Percentiles rank a stretch among this genome's conserved stretches.
phyloP scores from a whole-genome alignment of 1,140 invertebrate species.

The Lamellibrachia luymesi region DNA sequence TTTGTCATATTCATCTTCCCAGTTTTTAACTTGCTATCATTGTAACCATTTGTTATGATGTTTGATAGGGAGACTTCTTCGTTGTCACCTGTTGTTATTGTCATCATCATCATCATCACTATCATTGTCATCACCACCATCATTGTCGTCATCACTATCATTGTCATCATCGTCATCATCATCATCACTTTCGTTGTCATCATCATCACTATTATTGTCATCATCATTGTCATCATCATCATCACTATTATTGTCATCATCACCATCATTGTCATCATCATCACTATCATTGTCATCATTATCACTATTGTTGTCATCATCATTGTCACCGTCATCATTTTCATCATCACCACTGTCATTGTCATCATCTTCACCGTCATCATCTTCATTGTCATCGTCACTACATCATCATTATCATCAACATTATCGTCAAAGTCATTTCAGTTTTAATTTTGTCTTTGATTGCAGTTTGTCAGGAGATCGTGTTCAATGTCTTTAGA shows the following conservation, averaged over 20 bases:
- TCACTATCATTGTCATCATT: neutral
- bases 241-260: too few relatives aligned
- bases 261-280: too few relatives aligned
- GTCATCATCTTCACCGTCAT: slow-evolving; percentile 12
- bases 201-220: too few relatives aligned
- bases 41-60: slow-evolving; percentile 4
- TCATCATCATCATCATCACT: slow-evolving; percentile 9
- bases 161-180: neutral
- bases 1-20: too few relatives aligned
- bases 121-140: neutral
- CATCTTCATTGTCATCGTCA: slow-evolving; percentile 7
- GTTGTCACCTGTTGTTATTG: neutral
- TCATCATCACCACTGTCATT: slow-evolving; percentile 19
- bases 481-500: too few relatives aligned
- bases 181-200: too few relatives aligned
- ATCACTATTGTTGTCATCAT: slow-evolving; percentile 11
- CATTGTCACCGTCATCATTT: slow-evolving; percentile 5
- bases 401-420: neutral
- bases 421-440: neutral
- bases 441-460: too few relatives aligned
- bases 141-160: neutral
- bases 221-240: too few relatives aligned
- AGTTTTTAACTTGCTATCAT: too few relatives aligned
- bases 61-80: neutral
- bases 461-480: too few relatives aligned